Percentiles rank a stretch among this genome's conserved stretches.
These are phyloP conservation scores for Aphidius ervi DNA, from an alignment of 1,140 invertebrate species.

Conservation along the genomic window DNA sequence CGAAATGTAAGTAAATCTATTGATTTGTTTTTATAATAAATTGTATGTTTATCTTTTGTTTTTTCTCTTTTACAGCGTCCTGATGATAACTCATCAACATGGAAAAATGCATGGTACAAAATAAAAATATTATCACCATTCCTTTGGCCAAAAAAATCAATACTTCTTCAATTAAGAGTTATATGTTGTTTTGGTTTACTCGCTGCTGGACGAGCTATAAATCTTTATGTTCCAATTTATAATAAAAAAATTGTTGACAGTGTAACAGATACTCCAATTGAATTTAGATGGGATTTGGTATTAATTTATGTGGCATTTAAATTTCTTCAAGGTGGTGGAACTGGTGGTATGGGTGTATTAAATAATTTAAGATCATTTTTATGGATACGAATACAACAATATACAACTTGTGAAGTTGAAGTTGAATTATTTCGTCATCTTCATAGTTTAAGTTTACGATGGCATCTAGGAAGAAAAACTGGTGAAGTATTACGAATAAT, in stretches of 20 bases:
- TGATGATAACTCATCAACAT: slow-evolving; percentile 67
- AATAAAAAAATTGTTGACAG: slow-evolving; percentile 74
- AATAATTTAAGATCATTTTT: slow-evolving; percentile 88
- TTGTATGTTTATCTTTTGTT: slow-evolving; percentile 2
- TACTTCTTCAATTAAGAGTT: slow-evolving; percentile 75
- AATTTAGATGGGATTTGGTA: slow-evolving; percentile 76
- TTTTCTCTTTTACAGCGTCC: slow-evolving; percentile 43
- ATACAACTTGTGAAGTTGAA: slow-evolving; percentile 88
- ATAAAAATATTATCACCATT: slow-evolving; percentile 78
- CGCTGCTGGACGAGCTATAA: slow-evolving; percentile 77
- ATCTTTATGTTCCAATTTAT: slow-evolving; percentile 91
- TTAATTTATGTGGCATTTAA: slow-evolving; percentile 82
- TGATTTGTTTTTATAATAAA: neutral
- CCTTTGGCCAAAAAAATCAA: slow-evolving; percentile 87
- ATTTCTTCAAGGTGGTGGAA: slow-evolving; percentile 89
- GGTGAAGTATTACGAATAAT: slow-evolving; percentile 92
- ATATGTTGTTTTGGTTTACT: slow-evolving; percentile 78
- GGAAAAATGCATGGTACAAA: slow-evolving; percentile 74
- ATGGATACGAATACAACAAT: slow-evolving; percentile 95
- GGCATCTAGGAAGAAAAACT: slow-evolving; percentile 91
- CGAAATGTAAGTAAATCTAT: slow-evolving; percentile 41
- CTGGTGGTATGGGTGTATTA: slow-evolving; percentile 85
- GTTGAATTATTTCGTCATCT: slow-evolving; percentile 69
- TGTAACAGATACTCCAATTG: slow-evolving; percentile 42
- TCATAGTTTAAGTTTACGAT: slow-evolving; percentile 78